Base-by-base conservation (phyloP, 1,140 invertebrate species). In the Neotoxoptera formosana region DNA sequence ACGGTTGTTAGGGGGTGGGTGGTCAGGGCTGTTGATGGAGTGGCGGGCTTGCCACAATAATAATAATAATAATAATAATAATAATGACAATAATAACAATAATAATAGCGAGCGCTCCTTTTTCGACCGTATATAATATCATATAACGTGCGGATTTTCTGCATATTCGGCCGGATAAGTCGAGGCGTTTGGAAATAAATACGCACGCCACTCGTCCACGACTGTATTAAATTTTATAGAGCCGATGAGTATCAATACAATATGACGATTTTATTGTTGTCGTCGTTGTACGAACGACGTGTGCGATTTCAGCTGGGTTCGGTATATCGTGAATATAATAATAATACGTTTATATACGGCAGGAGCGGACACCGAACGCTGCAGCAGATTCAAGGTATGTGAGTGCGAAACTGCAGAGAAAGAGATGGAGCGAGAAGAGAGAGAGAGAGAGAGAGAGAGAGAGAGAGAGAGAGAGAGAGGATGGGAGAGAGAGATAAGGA, bases 191-290 rank as follows among this genome's bases (percentile, higher is more conserved):
- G 53, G 17, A n/a, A 47, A 76, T 25, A 91, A 45, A 91, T 41
- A 67, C 56, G 41, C 56, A n/a, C 56, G 67, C 90, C 90, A 76
- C 60, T 91, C n/a, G 90, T 91, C 60, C 90, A 91, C n/a, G n/a
- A n/a, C 90, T 91, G 90, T 47, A 91, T 91, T 91, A 91, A 91
- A 91, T 91, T n/a, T n/a, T 91, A 76, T 41, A 41, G 41, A 41
- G 4, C 41, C 41, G 30, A n/a, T n/a, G n/a, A 67, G 56, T 91
- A 76, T 91, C 90, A 47, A 91, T 90, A 90, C 90, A 47, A 91
- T 91, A 89, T 36, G 89, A 14, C 60, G 67, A 45, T 91, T 48
- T 91, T 76, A 76, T 90, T 45, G 23, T 67, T 90, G 60, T 90
- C 25, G 25, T 20, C 60, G 45, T 90, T 47, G n/a, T 90, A 41